Conservation (phyloP, 2,797 vertebrate genomes). For the Spatula clypeata region DNA sequence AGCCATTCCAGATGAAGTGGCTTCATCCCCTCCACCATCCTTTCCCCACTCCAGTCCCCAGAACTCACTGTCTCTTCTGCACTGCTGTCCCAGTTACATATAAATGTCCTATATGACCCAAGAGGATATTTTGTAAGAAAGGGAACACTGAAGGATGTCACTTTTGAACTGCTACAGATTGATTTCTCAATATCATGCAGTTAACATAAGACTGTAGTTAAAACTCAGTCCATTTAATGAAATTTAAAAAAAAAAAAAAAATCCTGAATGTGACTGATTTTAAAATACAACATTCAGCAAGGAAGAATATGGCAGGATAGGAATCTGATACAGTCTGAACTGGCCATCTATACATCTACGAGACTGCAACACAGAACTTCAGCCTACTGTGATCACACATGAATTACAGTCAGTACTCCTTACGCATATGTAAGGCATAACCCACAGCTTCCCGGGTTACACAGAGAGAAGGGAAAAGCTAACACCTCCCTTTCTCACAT, state of each 20-base stretch:
- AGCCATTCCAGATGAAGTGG: neutral
- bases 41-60: neutral
- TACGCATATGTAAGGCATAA: neutral
- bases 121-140: neutral
- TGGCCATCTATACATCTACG: neutral
- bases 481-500: slow-evolving; percentile 55
- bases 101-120: neutral
- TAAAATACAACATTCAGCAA: neutral
- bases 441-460: neutral
- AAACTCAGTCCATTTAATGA: neutral
- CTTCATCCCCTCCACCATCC: neutral
- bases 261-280: neutral
- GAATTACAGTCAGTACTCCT: neutral
- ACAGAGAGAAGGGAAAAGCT: slow-evolving; percentile 13
- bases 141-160: neutral
- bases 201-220: neutral
- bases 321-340: neutral
- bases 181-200: neutral
- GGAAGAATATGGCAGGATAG: neutral
- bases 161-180: neutral
- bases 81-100: neutral
- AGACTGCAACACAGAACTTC: neutral
- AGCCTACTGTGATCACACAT: neutral
- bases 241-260: neutral
- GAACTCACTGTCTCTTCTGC: neutral